phyloP scores from a whole-genome alignment of 2,888 invertebrate species.

The Entomobrya multifasciata region DNA sequence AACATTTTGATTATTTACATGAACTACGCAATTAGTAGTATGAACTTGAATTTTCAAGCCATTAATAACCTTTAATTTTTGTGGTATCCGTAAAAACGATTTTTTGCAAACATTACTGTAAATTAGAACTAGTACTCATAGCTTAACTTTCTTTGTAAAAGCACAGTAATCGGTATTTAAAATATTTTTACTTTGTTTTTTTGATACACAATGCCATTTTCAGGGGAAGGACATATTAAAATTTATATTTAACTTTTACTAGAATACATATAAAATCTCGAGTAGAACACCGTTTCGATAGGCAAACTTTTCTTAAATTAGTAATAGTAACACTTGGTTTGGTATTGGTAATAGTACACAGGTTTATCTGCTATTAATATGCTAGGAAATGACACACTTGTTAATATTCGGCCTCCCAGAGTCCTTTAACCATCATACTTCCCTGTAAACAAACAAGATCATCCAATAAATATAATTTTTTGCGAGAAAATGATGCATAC shows the following conservation, averaged over 20 bases:
- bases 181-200: no score
- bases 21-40: no score
- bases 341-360: slow-evolving; percentile 16
- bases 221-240: slow-evolving; percentile 5
- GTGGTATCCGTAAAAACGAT: no score
- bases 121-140: no score
- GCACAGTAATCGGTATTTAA: no score
- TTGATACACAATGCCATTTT: background rate
- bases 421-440: slow-evolving; percentile 77
- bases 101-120: no score
- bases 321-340: slow-evolving; percentile 15
- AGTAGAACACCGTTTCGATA: slow-evolving; percentile 40
- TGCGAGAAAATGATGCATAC: background rate
- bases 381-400: slow-evolving; percentile 70
- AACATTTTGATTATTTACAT: no score
- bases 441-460: slow-evolving; percentile 71
- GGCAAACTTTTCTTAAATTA: slow-evolving; percentile 18
- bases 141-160: no score
- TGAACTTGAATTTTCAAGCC: no score
- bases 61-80: no score
- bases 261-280: slow-evolving; percentile 40
- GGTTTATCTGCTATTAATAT: no score
- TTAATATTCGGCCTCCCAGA: slow-evolving; percentile 62
- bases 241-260: background rate
- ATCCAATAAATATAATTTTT: background rate